Percentiles rank a stretch among this genome's conserved stretches.
Evolutionary conservation across 2,888 invertebrate genomes (phyloP).

Genomic region (Lucinisca nassula): DNA sequence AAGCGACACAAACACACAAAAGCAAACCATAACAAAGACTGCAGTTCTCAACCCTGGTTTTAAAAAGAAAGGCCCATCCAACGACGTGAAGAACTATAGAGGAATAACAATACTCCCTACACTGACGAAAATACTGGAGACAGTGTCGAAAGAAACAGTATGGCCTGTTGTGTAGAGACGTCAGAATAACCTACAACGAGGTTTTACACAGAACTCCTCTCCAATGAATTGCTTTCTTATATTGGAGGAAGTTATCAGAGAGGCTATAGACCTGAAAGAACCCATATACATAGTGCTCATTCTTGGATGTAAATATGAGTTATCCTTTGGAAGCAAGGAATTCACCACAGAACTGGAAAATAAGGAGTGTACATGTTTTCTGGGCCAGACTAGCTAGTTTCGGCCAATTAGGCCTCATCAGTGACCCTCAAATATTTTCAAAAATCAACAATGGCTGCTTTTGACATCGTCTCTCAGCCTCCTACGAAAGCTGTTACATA

Average conservation of each 20-base stretch:
- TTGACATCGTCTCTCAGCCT: slow-evolving; percentile 39
- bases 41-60: slow-evolving; percentile 14
- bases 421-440: no score
- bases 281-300: background rate
- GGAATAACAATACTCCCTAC: slow-evolving; percentile 34
- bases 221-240: slow-evolving; percentile 23
- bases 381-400: no score
- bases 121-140: slow-evolving; percentile 16
- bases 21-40: no score
- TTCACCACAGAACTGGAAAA: no score
- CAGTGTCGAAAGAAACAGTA: background rate
- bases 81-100: slow-evolving; percentile 11
- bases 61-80: slow-evolving; percentile 22
- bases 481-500: slow-evolving; percentile 17
- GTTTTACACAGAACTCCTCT: slow-evolving; percentile 18
- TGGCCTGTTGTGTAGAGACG: background rate
- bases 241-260: slow-evolving; percentile 23
- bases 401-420: no score
- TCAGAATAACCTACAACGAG: slow-evolving; percentile 9
- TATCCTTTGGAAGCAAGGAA: no score
- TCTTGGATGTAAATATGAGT: slow-evolving; percentile 44
- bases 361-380: no score
- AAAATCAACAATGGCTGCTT: no score
- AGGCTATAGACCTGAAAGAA: background rate
- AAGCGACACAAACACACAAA: no score